Percentiles rank a stretch among this genome's conserved stretches.
These are phyloP conservation scores for Luehdorfia chinensis DNA, from an alignment of 1,140 invertebrate species.

Conservation along the genomic window DNA sequence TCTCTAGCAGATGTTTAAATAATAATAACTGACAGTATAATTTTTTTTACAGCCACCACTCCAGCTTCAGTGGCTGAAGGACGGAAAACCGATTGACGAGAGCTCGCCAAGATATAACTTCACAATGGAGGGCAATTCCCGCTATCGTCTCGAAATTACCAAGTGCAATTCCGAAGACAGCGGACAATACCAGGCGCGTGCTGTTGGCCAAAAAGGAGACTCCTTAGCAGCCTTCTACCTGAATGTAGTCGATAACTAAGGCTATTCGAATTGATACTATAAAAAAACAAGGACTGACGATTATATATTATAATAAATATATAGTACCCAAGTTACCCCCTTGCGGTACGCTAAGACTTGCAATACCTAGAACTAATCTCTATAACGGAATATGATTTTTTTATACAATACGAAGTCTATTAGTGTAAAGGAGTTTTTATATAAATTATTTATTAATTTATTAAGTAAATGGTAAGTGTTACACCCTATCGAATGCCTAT, in stretches of 20 bases:
- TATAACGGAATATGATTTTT: constrained; percentile 57
- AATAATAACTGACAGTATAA: no score
- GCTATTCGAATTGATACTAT: background rate
- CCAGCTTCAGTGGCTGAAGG: constrained; percentile 90
- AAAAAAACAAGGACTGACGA: constrained; percentile 38
- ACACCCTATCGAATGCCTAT: constrained; percentile 67
- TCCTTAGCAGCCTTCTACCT: constrained; percentile 90
- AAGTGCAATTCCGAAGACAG: constrained; percentile 87
- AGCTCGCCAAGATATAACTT: constrained; percentile 86
- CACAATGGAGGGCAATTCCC: constrained; percentile 86
- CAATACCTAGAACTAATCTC: constrained; percentile 24
- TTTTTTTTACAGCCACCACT: constrained; percentile 70
- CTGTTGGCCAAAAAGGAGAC: constrained; percentile 90
- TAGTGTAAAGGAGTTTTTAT: constrained; percentile 63
- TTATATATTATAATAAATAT: constrained; percentile 22
- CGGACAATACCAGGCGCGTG: constrained; percentile 93
- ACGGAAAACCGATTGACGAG: constrained; percentile 90
- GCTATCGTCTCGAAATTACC: constrained; percentile 87
- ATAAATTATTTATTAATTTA: constrained; percentile 67
- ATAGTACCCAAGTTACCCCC: constrained; percentile 36
- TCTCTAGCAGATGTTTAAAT: no score
- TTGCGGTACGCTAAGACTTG: constrained; percentile 35
- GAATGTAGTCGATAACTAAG: constrained; percentile 82
- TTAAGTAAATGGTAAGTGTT: constrained; percentile 70
- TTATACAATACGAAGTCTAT: constrained; percentile 69